phyloP scores from a whole-genome alignment of 1,140 invertebrate genomes.

The Dreissena polymorpha region DNA sequence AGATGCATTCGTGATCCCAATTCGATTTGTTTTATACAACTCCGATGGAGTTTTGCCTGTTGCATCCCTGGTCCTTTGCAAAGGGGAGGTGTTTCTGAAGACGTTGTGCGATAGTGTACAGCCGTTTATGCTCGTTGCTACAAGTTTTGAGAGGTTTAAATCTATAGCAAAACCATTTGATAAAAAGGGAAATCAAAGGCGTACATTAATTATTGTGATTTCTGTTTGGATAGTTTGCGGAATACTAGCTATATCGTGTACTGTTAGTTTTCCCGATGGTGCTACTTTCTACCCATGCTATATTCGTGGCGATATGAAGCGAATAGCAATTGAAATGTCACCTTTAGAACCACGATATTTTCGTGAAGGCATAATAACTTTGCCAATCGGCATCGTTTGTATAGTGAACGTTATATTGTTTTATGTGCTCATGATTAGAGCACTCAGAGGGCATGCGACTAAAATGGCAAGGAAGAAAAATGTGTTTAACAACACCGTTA shows the following conservation, averaged over 20 bases:
- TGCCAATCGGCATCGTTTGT: constrained; percentile 31
- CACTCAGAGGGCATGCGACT: constrained; percentile 10
- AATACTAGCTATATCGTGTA: not conserved
- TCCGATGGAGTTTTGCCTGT: too few relatives aligned
- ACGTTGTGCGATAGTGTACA: constrained; percentile 33
- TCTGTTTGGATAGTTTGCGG: constrained; percentile 16
- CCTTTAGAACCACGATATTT: not conserved
- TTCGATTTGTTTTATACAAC: constrained; percentile 33
- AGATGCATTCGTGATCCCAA: constrained; percentile 19
- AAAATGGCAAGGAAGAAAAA: constrained; percentile 23
- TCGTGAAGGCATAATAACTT: constrained; percentile 29
- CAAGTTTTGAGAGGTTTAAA: constrained; percentile 45
- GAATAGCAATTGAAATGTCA: not conserved
- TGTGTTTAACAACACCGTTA: constrained; percentile 29
- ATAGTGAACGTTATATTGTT: constrained; percentile 19
- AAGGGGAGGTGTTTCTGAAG: constrained; percentile 15
- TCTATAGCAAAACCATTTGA: constrained; percentile 43
- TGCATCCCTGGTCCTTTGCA: constrained; percentile 11
- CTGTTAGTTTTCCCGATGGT: constrained; percentile 9
- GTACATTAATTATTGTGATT: constrained; percentile 9
- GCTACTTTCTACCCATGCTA: constrained; percentile 26
- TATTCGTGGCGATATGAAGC: too few relatives aligned
- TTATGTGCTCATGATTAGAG: constrained; percentile 29
- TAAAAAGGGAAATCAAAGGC: constrained; percentile 15
- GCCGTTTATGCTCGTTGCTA: constrained; percentile 37